phyloP scores from a whole-genome alignment of 1,140 invertebrate species.

The Tetranychus urticae region DNA sequence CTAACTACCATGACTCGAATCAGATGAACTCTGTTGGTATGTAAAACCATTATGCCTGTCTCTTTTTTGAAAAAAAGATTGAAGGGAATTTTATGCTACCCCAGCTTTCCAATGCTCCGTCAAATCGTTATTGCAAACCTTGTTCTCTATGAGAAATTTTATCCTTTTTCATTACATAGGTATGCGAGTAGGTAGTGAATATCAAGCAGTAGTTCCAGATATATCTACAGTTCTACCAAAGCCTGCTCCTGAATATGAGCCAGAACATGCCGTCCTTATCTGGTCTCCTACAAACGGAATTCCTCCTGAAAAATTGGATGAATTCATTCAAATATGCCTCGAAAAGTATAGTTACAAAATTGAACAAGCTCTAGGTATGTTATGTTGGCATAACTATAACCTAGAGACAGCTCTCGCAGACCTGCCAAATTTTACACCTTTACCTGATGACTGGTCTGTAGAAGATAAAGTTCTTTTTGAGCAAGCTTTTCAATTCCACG shows the following conservation, averaged over 20 bases:
- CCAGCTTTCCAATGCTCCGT: too few relatives aligned
- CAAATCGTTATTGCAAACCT: too few relatives aligned
- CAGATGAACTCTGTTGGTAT: too few relatives aligned
- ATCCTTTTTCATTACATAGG: too few relatives aligned
- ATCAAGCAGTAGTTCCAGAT: slow-evolving; percentile 68
- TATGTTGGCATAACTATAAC: slow-evolving; percentile 96
- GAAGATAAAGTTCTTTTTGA: slow-evolving; percentile 96
- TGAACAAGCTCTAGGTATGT: slow-evolving; percentile 86
- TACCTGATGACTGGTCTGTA: slow-evolving; percentile 92
- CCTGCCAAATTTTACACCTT: slow-evolving; percentile 86
- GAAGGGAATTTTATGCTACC: too few relatives aligned
- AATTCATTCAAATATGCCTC: slow-evolving; percentile 80
- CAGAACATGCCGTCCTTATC: slow-evolving; percentile 68
- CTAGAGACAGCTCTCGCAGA: slow-evolving; percentile 70
- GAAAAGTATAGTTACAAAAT: slow-evolving; percentile 94
- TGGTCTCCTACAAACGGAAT: slow-evolving; percentile 80
- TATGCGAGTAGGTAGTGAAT: slow-evolving; percentile 76
- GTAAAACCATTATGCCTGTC: too few relatives aligned
- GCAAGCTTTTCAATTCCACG: slow-evolving; percentile 92
- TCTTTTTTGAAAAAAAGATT: too few relatives aligned
- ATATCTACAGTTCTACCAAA: slow-evolving; percentile 16
- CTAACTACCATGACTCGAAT: too few relatives aligned
- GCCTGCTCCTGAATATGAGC: slow-evolving; percentile 23
- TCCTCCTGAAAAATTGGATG: slow-evolving; percentile 65
- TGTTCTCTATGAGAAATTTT: too few relatives aligned